Evolutionary conservation across 64 coral and sea anemone species (phyloP).

Genomic region (Montipora efflorescens): DNA sequence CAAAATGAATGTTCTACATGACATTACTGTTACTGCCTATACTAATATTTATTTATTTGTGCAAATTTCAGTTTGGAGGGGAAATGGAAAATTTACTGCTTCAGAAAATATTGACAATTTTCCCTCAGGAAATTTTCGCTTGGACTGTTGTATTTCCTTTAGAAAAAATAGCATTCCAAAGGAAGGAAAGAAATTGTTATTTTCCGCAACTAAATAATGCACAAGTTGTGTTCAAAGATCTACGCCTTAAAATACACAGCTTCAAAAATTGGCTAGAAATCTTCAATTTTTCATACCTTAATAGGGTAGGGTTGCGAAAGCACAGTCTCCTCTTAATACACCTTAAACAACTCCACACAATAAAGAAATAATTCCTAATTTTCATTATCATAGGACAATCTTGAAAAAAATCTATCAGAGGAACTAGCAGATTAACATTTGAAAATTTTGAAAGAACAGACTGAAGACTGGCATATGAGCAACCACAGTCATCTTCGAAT

Average conservation of each 20-base stretch:
- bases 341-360: background rate
- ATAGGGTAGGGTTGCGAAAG: too few relatives aligned
- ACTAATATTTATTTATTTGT: background rate
- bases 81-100: background rate
- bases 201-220: background rate
- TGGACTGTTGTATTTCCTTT: background rate
- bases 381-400: background rate
- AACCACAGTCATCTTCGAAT: background rate
- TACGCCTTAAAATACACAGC: too few relatives aligned
- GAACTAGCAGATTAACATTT: background rate
- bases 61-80: background rate
- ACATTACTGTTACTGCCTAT: background rate
- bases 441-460: background rate
- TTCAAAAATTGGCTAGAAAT: too few relatives aligned
- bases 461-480: slow-evolving; percentile 14
- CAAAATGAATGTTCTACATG: too few relatives aligned
- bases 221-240: background rate
- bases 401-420: background rate
- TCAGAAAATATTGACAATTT: background rate
- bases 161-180: background rate
- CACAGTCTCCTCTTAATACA: too few relatives aligned
- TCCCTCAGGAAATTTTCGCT: background rate
- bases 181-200: background rate
- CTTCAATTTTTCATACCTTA: too few relatives aligned
- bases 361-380: background rate